Evolutionary conservation across 2,888 invertebrate species (phyloP).

Genomic region (Cyrtodaria siliqua): DNA sequence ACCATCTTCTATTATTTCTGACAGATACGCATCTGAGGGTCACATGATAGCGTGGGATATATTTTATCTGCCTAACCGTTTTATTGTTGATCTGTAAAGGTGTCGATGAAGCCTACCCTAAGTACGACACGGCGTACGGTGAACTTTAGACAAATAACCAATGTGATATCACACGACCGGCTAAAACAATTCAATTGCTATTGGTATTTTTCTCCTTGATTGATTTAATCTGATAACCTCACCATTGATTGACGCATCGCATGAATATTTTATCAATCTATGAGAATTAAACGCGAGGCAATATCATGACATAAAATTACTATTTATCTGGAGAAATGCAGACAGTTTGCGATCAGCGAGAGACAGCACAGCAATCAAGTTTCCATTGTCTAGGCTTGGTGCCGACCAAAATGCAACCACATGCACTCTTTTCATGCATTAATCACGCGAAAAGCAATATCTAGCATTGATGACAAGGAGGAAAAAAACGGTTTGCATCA

Average conservation of each 20-base stretch:
- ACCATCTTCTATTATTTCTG: slow-evolving; percentile 16
- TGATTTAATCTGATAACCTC: slow-evolving; percentile 35
- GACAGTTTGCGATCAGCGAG: too few relatives aligned
- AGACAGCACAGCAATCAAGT: too few relatives aligned
- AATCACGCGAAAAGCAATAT: too few relatives aligned
- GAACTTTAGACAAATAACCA: slow-evolving; percentile 4
- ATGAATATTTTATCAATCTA: slow-evolving; percentile 40
- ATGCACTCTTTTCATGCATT: too few relatives aligned
- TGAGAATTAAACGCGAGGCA: slow-evolving; percentile 13
- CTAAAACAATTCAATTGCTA: slow-evolving; percentile 19
- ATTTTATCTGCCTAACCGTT: slow-evolving; percentile 18
- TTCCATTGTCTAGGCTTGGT: too few relatives aligned
- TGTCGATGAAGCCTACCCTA: slow-evolving; percentile 4
- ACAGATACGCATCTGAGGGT: slow-evolving; percentile 36
- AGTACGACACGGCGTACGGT: background rate
- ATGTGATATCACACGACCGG: slow-evolving; percentile 1
- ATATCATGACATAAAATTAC: background rate
- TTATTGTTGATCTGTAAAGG: slow-evolving; percentile 4
- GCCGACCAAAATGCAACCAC: too few relatives aligned
- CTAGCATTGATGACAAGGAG: too few relatives aligned
- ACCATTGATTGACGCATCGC: slow-evolving; percentile 29
- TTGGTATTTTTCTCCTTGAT: slow-evolving; percentile 33
- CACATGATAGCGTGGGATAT: slow-evolving; percentile 55
- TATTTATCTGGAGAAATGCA: too few relatives aligned
- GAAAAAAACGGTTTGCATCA: too few relatives aligned